A percentile compares a stretch with the other conserved stretches of the same genome.
Conservation (phyloP, 2,113 vertebrate species). For the Verasper variegatus region DNA sequence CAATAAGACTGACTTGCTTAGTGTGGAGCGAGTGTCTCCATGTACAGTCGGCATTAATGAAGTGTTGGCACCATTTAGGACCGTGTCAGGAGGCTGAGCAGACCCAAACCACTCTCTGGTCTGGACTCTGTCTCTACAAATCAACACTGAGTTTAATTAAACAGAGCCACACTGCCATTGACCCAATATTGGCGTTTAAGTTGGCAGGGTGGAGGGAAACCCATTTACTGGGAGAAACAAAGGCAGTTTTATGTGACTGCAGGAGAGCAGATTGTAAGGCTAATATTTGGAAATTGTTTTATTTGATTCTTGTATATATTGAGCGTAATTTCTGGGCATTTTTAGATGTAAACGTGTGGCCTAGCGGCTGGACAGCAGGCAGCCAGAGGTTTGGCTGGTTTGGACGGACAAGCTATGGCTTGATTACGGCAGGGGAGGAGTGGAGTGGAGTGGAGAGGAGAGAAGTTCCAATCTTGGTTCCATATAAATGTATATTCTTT, state of each 20-base stretch:
- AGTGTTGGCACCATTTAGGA: conserved; percentile 53
- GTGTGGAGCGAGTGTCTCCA: conserved; percentile 22
- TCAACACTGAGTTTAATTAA: conserved; percentile 78
- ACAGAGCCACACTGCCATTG: conserved; percentile 65
- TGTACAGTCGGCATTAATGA: conserved; percentile 44
- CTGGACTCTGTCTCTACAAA: conserved; percentile 72
- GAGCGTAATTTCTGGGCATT: conserved; percentile 72
- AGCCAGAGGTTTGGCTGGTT: conserved; percentile 33
- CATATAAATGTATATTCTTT: too few relatives aligned
- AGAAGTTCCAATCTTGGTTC: too few relatives aligned
- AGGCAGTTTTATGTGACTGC: conserved; percentile 68
- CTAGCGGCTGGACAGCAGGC: conserved; percentile 62
- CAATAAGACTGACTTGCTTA: conserved; percentile 17
- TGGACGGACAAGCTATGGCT: conserved; percentile 42
- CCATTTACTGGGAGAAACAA: conserved; percentile 75
- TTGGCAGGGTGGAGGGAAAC: conserved; percentile 69
- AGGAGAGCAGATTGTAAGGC: conserved; percentile 70
- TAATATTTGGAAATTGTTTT: conserved; percentile 83
- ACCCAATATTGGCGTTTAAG: conserved; percentile 71
- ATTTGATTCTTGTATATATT: conserved; percentile 82
- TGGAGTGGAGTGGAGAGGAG: conserved; percentile 32
- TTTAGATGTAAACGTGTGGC: conserved; percentile 78
- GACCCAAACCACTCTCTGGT: conserved; percentile 65
- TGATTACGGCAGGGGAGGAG: conserved; percentile 53
- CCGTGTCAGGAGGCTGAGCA: conserved; percentile 47